Conservation (phyloP, 2,888 invertebrate genomes). For the Steinernema hermaphroditum region DNA sequence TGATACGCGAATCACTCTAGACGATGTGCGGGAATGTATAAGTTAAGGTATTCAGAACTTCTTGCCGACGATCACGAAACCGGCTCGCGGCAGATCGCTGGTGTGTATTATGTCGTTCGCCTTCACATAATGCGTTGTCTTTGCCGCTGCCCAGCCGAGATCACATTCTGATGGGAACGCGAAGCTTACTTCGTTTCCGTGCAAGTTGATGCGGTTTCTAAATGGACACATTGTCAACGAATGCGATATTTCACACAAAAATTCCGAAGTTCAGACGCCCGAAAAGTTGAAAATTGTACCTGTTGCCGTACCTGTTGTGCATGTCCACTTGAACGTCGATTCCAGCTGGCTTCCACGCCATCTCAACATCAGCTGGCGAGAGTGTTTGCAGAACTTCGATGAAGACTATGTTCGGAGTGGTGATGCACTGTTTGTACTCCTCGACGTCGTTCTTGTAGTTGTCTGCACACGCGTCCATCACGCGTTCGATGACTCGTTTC, state of each 20-base stretch:
- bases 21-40: neutral
- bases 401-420: neutral
- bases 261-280: too few species aligned
- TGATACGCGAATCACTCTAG: neutral
- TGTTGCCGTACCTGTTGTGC: slow-evolving; percentile 5
- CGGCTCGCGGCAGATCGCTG: neutral
- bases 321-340: neutral
- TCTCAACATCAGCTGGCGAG: neutral
- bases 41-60: neutral
- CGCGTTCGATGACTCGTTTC: neutral
- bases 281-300: neutral
- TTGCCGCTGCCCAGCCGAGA: slow-evolving; percentile 14
- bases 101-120: neutral
- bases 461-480: neutral
- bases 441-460: neutral
- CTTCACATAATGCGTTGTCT: neutral
- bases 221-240: too few species aligned
- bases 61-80: slow-evolving; percentile 1
- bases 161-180: slow-evolving; percentile 2
- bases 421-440: neutral
- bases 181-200: neutral
- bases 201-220: neutral
- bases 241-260: too few species aligned
- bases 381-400: neutral
- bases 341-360: slow-evolving; percentile 8